phyloP scores from a whole-genome alignment of 2,888 invertebrate species.

The Synanthedon myopaeformis region DNA sequence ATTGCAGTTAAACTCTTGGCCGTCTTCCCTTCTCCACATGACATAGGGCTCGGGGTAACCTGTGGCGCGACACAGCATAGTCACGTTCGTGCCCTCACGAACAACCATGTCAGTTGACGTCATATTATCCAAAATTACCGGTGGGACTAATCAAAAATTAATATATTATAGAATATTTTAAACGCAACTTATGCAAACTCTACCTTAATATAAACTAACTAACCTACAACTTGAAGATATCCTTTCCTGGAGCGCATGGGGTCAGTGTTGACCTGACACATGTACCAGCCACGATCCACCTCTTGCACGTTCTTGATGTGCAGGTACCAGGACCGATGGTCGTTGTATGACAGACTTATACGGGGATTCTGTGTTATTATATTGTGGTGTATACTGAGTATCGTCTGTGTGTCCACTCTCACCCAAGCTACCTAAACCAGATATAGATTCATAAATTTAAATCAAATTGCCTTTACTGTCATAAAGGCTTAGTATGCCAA shows the following conservation, averaged over 20 bases:
- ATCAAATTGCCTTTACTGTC: no score
- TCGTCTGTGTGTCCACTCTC: conserved; percentile 91
- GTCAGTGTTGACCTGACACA: conserved; percentile 94
- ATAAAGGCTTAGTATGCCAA: no score
- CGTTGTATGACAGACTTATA: conserved; percentile 87
- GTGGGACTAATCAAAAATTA: conserved; percentile 78
- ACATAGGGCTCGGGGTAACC: conserved; percentile 93
- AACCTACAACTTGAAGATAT: conserved; percentile 91
- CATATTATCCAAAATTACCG: conserved; percentile 88
- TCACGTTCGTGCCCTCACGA: conserved; percentile 88
- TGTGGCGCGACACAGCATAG: conserved; percentile 86
- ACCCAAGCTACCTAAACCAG: conserved; percentile 87
- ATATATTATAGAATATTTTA: no score
- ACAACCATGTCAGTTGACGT: conserved; percentile 94
- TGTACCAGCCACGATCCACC: conserved; percentile 89
- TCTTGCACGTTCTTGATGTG: conserved; percentile 91
- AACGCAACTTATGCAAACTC: neutral
- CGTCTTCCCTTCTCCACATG: conserved; percentile 92
- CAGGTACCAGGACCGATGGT: conserved; percentile 92
- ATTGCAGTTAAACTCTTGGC: conserved; percentile 88
- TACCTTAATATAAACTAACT: conserved; percentile 35
- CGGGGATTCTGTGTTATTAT: conserved; percentile 92
- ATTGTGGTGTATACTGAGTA: conserved; percentile 90
- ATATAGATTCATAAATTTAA: neutral
- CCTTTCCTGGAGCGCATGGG: conserved; percentile 93